A percentile compares a stretch with the other conserved stretches of the same genome.
These are phyloP conservation scores for Chaitophorus viminalis DNA, from an alignment of 2,888 invertebrate species.

Conservation along the genomic window DNA sequence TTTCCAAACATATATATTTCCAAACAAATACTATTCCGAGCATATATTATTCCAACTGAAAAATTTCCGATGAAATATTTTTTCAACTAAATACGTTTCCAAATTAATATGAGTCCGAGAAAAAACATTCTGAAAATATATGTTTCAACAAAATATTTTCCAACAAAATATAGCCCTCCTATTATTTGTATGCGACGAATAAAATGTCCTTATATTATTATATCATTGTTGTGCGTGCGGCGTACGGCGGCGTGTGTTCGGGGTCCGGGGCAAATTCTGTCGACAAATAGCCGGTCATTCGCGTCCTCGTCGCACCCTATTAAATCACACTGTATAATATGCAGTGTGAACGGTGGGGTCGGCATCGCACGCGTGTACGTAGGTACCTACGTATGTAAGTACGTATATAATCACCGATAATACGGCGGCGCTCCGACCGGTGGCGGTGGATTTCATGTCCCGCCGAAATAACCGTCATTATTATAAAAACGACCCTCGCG, in stretches of 20 bases:
- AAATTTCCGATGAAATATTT: no score
- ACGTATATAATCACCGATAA: not conserved
- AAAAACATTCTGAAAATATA: no score
- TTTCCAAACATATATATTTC: no score
- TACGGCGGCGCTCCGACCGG: not conserved
- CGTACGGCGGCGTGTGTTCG: not conserved
- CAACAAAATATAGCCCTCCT: no score
- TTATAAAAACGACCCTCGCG: not conserved
- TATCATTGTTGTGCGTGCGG: not conserved
- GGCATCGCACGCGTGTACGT: not conserved
- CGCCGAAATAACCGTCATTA: not conserved
- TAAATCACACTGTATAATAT: slow-evolving; percentile 11
- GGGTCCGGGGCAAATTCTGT: not conserved
- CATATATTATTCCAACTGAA: no score
- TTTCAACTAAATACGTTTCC: no score
- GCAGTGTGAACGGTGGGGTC: not conserved
- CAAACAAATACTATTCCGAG: no score
- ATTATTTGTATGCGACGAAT: slow-evolving; percentile 10
- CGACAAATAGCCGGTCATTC: slow-evolving; percentile 20
- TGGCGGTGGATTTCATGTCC: not conserved
- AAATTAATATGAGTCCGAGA: no score
- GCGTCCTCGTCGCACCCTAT: not conserved
- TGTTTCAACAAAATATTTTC: no score
- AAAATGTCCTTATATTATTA: not conserved
- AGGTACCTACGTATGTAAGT: no score